Conservation (phyloP, 2,888 invertebrate species). For the Lasioglossum zephyrum region DNA sequence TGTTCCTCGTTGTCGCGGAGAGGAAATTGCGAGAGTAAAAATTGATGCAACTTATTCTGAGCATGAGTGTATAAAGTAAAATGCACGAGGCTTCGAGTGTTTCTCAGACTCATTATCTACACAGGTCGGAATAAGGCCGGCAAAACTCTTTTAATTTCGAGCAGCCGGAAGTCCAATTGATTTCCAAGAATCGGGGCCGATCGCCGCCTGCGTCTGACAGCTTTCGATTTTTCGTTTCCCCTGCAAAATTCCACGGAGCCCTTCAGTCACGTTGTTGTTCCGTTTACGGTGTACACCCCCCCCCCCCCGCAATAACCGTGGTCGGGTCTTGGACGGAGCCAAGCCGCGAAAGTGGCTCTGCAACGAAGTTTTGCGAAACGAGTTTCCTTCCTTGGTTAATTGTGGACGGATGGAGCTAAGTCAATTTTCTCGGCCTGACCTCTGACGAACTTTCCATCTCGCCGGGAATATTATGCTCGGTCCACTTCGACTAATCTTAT, state of each 20-base stretch:
- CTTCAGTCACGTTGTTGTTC: slow-evolving; percentile 34
- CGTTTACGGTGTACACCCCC: background rate
- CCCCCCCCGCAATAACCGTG: background rate
- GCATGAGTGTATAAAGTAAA: background rate
- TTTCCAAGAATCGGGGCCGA: slow-evolving; percentile 45
- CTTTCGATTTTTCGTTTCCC: slow-evolving; percentile 53
- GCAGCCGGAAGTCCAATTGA: slow-evolving; percentile 59
- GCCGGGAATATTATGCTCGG: background rate
- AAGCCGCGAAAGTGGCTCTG: background rate
- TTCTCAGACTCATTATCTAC: background rate
- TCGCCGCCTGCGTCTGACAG: slow-evolving; percentile 54
- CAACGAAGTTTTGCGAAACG: slow-evolving; percentile 17
- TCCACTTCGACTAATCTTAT: slow-evolving; percentile 2
- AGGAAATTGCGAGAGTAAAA: background rate
- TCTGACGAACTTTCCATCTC: slow-evolving; percentile 3
- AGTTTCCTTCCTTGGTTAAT: slow-evolving; percentile 25
- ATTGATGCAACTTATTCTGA: background rate
- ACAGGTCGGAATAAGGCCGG: background rate
- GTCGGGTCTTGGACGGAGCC: background rate
- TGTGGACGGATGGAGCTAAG: slow-evolving; percentile 13
- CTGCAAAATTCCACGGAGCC: slow-evolving; percentile 39
- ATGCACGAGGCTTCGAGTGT: background rate
- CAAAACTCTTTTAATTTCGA: slow-evolving; percentile 3
- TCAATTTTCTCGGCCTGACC: background rate
- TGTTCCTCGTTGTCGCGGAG: background rate